Conservation (phyloP, 2,113 vertebrate species). For the Heloderma charlesbogerti region DNA sequence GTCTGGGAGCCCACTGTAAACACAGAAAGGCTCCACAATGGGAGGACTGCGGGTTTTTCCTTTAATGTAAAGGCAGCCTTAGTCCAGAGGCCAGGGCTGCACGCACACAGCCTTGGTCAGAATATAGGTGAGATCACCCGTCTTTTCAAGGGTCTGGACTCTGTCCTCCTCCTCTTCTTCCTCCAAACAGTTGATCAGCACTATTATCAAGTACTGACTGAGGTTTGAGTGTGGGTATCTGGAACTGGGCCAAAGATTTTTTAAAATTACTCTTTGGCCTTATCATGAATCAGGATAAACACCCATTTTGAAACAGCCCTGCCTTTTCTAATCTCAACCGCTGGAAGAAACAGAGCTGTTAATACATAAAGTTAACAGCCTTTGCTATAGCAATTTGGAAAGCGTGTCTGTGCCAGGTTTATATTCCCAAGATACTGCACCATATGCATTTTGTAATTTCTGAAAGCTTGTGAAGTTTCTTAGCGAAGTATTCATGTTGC, state of each 20-base stretch:
- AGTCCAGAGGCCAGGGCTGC: no score
- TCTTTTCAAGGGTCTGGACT: background rate
- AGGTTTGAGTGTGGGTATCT: background rate
- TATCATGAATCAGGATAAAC: background rate
- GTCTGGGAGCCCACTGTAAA: no score
- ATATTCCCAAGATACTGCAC: background rate
- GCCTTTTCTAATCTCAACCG: background rate
- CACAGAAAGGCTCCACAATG: no score
- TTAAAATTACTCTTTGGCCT: background rate
- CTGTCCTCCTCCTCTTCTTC: background rate
- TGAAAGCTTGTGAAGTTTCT: slow-evolving; percentile 6
- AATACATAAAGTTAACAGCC: background rate
- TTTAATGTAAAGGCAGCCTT: no score
- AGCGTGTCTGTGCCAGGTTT: background rate
- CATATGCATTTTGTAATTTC: background rate
- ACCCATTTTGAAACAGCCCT: background rate
- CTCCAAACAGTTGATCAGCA: background rate
- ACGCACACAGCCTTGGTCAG: background rate
- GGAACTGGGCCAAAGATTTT: background rate
- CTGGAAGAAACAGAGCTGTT: background rate
- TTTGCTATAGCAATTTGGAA: background rate
- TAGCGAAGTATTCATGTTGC: background rate
- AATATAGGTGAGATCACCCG: background rate
- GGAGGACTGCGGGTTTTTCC: no score
- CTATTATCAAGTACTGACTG: background rate